phyloP scores from a whole-genome alignment of 2,888 invertebrate species.

The Bombyx huttoni region DNA sequence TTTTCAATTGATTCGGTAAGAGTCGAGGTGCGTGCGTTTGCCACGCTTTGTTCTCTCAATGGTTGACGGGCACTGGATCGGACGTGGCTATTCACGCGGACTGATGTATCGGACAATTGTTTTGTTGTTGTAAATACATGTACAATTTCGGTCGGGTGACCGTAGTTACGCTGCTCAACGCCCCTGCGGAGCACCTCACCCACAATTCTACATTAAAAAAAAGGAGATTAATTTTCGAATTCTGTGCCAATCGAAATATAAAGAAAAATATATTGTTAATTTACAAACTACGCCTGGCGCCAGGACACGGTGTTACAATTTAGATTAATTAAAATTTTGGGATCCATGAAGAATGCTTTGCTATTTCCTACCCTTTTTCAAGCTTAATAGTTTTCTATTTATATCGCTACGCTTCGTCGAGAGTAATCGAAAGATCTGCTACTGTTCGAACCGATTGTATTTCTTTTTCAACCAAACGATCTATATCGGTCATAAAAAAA shows the following conservation, averaged over 20 bases:
- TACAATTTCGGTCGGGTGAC: conserved; percentile 56
- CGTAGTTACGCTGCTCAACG: conserved; percentile 21
- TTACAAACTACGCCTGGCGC: not conserved
- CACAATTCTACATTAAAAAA: too few species aligned
- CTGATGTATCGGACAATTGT: conserved; percentile 38
- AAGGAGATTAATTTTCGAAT: too few species aligned
- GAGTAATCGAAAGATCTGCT: conserved; percentile 55
- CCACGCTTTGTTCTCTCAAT: conserved; percentile 60
- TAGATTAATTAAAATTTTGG: conserved; percentile 28
- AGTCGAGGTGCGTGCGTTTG: conserved; percentile 46
- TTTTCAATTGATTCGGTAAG: conserved; percentile 40
- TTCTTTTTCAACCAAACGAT: conserved; percentile 27
- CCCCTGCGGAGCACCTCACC: conserved; percentile 29
- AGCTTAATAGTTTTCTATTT: conserved; percentile 56
- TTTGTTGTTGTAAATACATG: conserved; percentile 48
- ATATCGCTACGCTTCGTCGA: conserved; percentile 48
- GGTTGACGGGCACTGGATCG: conserved; percentile 44
- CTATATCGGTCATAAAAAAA: conserved; percentile 29
- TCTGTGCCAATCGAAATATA: too few species aligned
- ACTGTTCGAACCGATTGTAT: conserved; percentile 47
- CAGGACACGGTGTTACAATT: conserved; percentile 10
- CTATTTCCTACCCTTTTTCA: conserved; percentile 28
- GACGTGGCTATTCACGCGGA: conserved; percentile 48
- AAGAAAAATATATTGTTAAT: conserved; percentile 20
- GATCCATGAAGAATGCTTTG: conserved; percentile 25